Conservation (phyloP, 2,113 vertebrate genomes). For the Oxyruncus cristatus region DNA sequence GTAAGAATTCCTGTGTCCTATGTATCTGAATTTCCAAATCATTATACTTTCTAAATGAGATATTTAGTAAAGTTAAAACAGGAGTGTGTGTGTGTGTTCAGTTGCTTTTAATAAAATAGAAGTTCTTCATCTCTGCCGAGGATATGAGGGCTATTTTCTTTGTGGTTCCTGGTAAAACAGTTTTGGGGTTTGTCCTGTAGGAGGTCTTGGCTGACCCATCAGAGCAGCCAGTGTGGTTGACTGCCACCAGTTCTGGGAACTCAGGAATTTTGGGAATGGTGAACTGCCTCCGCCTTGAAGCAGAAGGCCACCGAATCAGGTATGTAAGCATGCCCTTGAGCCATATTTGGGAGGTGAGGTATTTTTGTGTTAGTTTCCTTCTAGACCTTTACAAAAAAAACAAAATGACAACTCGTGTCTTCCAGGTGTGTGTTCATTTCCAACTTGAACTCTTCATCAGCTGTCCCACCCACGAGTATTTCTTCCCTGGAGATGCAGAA, state of each 20-base stretch:
- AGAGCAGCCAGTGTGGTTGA: constrained; percentile 84
- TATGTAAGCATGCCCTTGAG: constrained; percentile 18
- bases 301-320: constrained; percentile 88
- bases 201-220: constrained; percentile 72
- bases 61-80: neutral
- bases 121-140: neutral
- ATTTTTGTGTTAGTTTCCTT: neutral
- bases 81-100: neutral
- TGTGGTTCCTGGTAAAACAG: neutral
- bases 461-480: constrained; percentile 55
- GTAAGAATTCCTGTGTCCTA: constrained; percentile 61
- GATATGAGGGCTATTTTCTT: neutral
- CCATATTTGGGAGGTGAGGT: neutral
- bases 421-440: constrained; percentile 88
- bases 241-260: constrained; percentile 72
- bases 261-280: constrained; percentile 93
- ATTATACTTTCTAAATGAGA: neutral
- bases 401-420: neutral
- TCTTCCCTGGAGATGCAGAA: constrained; percentile 73
- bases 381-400: neutral
- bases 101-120: neutral
- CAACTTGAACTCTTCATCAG: constrained; percentile 75
- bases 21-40: neutral
- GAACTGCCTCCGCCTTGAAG: constrained; percentile 92
- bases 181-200: constrained; percentile 23